A percentile compares a stretch with the other conserved stretches of the same genome.
These are phyloP conservation scores for Melinaea marsaeus DNA, from an alignment of 2,888 invertebrate species.

Conservation along the genomic window DNA sequence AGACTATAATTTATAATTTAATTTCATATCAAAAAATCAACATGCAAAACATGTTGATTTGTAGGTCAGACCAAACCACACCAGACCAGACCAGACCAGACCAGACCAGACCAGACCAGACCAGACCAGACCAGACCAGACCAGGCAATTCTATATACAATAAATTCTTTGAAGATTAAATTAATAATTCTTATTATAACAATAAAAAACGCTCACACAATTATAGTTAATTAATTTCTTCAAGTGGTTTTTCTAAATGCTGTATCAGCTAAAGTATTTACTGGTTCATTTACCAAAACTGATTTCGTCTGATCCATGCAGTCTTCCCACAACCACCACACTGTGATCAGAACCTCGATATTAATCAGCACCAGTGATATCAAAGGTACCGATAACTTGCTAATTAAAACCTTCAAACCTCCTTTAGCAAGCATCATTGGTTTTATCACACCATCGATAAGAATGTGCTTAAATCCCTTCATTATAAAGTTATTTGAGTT, in stretches of 20 bases:
- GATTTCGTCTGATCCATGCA: constrained; percentile 41
- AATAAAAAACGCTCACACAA: too few species aligned
- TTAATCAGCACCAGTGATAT: constrained; percentile 63
- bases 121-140: too few species aligned
- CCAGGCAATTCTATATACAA: too few species aligned
- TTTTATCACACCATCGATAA: constrained; percentile 61
- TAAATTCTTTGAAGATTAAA: too few species aligned
- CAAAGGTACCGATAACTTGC: constrained; percentile 64
- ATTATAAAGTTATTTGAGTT: constrained; percentile 46
- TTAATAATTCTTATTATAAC: too few species aligned
- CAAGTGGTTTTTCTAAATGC: not conserved
- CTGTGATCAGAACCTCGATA: constrained; percentile 59
- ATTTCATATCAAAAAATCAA: too few species aligned
- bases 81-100: too few species aligned
- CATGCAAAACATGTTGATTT: too few species aligned
- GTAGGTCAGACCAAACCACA: too few species aligned
- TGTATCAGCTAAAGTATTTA: not conserved
- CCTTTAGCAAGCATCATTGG: constrained; percentile 59
- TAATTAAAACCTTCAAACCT: constrained; percentile 61
- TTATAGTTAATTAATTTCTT: not conserved
- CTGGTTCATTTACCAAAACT: not conserved
- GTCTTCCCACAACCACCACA: constrained; percentile 76
- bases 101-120: too few species aligned
- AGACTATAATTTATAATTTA: too few species aligned
- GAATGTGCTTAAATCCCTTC: constrained; percentile 56